These are phyloP conservation scores for Tachina lurida DNA, from an alignment of 2,888 invertebrate genomes.

Conservation along the genomic window DNA sequence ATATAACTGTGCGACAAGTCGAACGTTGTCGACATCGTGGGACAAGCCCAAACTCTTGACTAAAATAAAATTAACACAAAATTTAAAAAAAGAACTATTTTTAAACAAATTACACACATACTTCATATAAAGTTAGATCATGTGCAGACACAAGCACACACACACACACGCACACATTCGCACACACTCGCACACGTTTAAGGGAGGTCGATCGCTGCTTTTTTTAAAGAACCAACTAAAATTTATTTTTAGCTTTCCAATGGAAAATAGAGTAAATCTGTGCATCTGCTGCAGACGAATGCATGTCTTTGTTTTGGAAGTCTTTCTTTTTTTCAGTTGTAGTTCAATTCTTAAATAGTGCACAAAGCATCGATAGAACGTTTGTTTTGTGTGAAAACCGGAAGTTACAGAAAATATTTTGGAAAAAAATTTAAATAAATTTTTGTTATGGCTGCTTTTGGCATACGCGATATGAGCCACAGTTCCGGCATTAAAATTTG, in stretches of 20 bases:
- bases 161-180: background rate
- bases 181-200: constrained; percentile 25
- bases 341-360: constrained; percentile 7
- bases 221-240: constrained; percentile 15
- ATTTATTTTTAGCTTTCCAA: constrained; percentile 59
- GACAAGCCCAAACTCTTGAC: background rate
- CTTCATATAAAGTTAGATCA: constrained; percentile 36
- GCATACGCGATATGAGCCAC: constrained; percentile 79
- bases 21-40: too few species aligned
- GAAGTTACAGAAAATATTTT: constrained; percentile 17
- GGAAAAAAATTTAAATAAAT: background rate
- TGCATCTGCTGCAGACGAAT: background rate
- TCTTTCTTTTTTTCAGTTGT: constrained; percentile 59
- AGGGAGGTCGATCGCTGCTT: constrained; percentile 49
- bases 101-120: background rate
- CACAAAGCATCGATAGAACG: constrained; percentile 48
- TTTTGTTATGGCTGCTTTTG: constrained; percentile 78
- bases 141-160: constrained; percentile 4
- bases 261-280: background rate
- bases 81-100: constrained; percentile 6
- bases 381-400: background rate
- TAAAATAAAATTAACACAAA: background rate
- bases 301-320: constrained; percentile 55
- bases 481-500: constrained; percentile 87
- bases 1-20: too few species aligned